Conservation (phyloP, 2,797 vertebrate species). For the Onychomys leucogaster region DNA sequence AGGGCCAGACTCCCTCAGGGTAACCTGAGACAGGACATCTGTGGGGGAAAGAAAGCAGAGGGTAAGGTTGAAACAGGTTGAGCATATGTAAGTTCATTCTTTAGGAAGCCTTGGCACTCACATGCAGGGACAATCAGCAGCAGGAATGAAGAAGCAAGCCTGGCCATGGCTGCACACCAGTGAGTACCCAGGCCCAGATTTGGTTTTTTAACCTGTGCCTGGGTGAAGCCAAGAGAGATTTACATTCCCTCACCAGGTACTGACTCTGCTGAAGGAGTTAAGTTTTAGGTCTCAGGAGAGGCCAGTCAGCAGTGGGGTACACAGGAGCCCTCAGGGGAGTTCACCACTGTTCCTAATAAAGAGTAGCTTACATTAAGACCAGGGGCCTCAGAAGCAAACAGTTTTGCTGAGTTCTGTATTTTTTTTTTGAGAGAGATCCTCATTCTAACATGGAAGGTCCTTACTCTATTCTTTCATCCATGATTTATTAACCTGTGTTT, state of each 20-base stretch:
- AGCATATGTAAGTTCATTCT: fast-evolving
- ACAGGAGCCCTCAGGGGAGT: fast-evolving
- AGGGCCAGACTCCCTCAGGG: neutral
- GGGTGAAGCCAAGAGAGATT: neutral
- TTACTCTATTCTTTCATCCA: too few species aligned
- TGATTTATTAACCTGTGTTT: too few species aligned
- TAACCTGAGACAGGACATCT: neutral
- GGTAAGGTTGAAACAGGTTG: neutral
- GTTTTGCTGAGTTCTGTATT: too few species aligned
- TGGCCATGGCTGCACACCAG: neutral
- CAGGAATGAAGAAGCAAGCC: neutral
- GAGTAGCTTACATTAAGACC: too few species aligned
- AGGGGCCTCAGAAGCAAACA: neutral
- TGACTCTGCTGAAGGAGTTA: neutral
- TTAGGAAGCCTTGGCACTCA: neutral
- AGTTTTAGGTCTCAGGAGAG: too few species aligned
- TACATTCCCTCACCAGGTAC: neutral
- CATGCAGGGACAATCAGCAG: neutral
- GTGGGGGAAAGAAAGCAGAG: neutral
- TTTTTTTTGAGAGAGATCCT: too few species aligned
- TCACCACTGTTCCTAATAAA: neutral
- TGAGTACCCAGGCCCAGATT: neutral
- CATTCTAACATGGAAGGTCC: too few species aligned
- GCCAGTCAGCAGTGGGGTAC: too few species aligned
- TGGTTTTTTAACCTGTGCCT: neutral